Evolutionary conservation across 2,888 invertebrate species (phyloP).

Genomic region (Eilema griseolum): DNA sequence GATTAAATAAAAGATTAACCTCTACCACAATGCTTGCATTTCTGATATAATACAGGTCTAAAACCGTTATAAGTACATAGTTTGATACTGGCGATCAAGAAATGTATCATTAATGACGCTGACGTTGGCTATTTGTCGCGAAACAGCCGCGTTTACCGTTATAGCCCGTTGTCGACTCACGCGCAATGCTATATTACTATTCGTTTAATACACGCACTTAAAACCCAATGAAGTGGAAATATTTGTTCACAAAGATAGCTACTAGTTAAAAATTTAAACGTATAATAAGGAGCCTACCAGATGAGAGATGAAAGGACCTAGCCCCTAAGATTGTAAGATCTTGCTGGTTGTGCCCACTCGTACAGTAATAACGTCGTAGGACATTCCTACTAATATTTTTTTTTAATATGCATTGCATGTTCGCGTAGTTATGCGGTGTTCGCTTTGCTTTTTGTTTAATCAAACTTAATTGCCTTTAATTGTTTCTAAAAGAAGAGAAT

Average conservation of each 20-base stretch:
- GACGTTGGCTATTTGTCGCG: constrained; percentile 47
- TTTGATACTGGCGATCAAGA: constrained; percentile 21
- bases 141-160: constrained; percentile 39
- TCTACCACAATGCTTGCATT: constrained; percentile 18
- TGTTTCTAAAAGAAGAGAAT: too few species aligned
- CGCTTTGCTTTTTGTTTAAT: neutral
- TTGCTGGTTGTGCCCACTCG: neutral
- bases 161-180: constrained; percentile 27
- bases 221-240: neutral
- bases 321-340: neutral
- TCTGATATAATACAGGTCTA: constrained; percentile 7
- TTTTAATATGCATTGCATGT: neutral
- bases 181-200: constrained; percentile 21
- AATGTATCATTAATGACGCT: constrained; percentile 46
- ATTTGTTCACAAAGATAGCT: neutral
- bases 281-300: too few species aligned
- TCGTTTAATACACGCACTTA: constrained; percentile 6
- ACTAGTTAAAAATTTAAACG: neutral
- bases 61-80: constrained; percentile 20
- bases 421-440: neutral
- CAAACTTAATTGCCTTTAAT: neutral
- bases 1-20: neutral
- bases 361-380: neutral
- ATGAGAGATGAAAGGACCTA: neutral
- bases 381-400: neutral